phyloP scores from a whole-genome alignment of 2,113 vertebrate genomes.

The Cebidichthys violaceus region DNA sequence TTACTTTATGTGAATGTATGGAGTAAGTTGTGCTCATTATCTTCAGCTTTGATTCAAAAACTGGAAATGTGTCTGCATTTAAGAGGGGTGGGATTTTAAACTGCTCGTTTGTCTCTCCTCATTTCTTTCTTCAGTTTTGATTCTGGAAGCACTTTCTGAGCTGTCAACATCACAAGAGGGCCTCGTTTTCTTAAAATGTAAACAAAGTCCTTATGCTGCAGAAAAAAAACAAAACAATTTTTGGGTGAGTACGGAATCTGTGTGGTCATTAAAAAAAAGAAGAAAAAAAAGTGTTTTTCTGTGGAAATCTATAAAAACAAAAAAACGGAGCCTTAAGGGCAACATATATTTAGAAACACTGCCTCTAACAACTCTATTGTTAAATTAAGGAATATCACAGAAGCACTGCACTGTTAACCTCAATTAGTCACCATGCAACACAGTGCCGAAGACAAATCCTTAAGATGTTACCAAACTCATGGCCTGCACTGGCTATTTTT shows the following conservation, averaged over 20 bases:
- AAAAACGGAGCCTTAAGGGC: background rate
- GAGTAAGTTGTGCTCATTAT: constrained; percentile 11
- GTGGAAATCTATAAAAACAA: background rate
- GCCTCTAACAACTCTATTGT: background rate
- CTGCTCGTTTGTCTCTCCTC: constrained; percentile 21
- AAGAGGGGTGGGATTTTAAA: background rate
- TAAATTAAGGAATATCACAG: background rate
- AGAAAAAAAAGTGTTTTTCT: background rate
- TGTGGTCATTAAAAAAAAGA: background rate
- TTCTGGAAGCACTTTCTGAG: constrained; percentile 12
- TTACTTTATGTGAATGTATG: background rate
- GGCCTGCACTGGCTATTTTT: constrained; percentile 39
- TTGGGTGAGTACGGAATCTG: background rate
- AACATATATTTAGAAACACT: background rate
- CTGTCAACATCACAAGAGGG: constrained; percentile 17
- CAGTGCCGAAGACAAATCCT: background rate
- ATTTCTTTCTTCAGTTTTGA: background rate
- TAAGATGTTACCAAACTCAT: constrained; percentile 10
- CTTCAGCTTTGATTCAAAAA: constrained; percentile 4
- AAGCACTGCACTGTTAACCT: background rate
- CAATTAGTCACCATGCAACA: background rate
- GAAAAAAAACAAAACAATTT: constrained; percentile 7
- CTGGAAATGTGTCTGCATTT: background rate
- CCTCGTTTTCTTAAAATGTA: constrained; percentile 19
- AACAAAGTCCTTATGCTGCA: constrained; percentile 8